Conservation (phyloP, 2,113 vertebrate genomes). For the Chaetodon trifascialis region DNA sequence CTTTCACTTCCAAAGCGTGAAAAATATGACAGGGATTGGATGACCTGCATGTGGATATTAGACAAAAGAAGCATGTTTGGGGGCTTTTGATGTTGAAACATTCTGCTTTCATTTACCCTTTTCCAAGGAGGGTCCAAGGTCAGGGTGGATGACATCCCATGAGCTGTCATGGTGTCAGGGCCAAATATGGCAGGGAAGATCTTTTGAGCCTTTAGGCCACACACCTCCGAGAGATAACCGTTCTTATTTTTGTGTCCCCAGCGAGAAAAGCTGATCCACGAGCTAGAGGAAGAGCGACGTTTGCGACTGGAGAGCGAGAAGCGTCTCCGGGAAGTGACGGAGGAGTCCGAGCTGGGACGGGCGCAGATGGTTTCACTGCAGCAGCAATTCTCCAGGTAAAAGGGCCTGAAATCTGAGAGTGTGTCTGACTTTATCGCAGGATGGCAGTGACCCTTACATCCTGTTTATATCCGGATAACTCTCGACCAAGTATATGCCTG, state of each 20-base stretch:
- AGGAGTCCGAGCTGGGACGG: conserved; percentile 88
- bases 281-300: conserved; percentile 93
- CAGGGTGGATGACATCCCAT: not conserved
- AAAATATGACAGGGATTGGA: not conserved
- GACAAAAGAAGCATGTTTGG: not conserved
- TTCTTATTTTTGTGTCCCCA: conserved; percentile 66
- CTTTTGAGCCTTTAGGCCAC: conserved; percentile 26
- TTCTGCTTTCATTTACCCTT: conserved; percentile 3
- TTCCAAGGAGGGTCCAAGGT: conserved; percentile 23
- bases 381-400: conserved; percentile 92
- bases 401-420: not conserved
- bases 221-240: not conserved
- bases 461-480: not conserved
- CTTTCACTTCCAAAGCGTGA: not conserved
- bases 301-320: conserved; percentile 92
- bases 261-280: conserved; percentile 95
- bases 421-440: not conserved
- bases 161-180: not conserved
- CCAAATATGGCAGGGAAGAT: conserved; percentile 21
- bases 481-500: not conserved
- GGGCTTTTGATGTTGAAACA: not conserved
- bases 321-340: conserved; percentile 88
- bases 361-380: conserved; percentile 92
- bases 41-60: not conserved
- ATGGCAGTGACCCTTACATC: not conserved